These are phyloP conservation scores for Centroberyx gerrardi DNA, from an alignment of 2,797 vertebrate genomes.

Conservation along the genomic window DNA sequence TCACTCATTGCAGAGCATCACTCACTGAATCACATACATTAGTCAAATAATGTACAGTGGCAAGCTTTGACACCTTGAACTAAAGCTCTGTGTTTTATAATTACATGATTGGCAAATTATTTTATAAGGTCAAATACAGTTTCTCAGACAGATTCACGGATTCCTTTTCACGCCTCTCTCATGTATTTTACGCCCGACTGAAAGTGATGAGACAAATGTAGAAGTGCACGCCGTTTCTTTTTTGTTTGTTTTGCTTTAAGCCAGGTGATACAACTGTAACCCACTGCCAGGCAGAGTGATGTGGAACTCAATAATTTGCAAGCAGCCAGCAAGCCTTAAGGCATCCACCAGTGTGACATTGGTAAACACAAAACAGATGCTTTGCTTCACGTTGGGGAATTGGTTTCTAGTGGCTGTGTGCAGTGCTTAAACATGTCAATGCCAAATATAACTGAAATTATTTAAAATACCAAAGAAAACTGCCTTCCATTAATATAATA, in stretches of 20 bases:
- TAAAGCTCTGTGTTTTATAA: background rate
- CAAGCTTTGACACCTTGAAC: background rate
- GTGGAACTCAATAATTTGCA: constrained; percentile 55
- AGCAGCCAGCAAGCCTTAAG: constrained; percentile 59
- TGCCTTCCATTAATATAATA: constrained; percentile 14
- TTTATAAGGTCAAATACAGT: constrained; percentile 1
- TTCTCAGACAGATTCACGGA: background rate
- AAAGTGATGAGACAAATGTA: constrained; percentile 12
- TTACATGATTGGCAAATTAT: background rate
- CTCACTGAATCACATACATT: constrained; percentile 19
- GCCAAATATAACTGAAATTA: constrained; percentile 35
- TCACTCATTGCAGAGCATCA: constrained; percentile 4
- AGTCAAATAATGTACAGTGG: background rate
- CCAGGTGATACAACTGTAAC: constrained; percentile 40
- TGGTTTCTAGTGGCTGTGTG: constrained; percentile 36
- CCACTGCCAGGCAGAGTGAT: constrained; percentile 43
- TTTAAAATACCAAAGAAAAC: constrained; percentile 34
- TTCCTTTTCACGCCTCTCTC: background rate
- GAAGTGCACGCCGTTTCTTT: background rate
- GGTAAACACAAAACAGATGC: constrained; percentile 68
- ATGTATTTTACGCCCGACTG: background rate
- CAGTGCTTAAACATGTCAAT: constrained; percentile 51
- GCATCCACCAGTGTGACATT: constrained; percentile 62
- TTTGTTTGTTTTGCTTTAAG: constrained; percentile 43
- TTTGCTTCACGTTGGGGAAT: constrained; percentile 48